Base-by-base conservation (phyloP, 2,888 invertebrate genomes). In the Dyspetes luteomarginatus region DNA sequence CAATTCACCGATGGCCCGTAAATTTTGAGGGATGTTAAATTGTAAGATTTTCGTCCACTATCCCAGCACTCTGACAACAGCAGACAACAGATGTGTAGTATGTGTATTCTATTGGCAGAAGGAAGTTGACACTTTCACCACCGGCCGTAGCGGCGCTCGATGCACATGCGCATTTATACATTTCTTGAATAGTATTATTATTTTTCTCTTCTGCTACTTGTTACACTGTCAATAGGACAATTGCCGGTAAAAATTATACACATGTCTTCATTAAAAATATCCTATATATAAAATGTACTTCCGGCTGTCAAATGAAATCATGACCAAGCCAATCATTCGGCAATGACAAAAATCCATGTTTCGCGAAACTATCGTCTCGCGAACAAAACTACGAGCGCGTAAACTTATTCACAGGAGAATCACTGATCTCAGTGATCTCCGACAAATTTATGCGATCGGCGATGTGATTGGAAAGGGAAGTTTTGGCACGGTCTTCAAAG, bases 401-500 rank as follows among this genome's bases (percentile, higher is more conserved):
- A 83, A 88, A 78, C 87, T 92, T 26, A 86, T 88, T 75, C 92
- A 92, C 82, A 83, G 90, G 22, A 89, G 89, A 82, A 90, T 92
- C 28, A 86, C 87, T 12, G 89, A 91, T 80, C 85, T 89, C 7
- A 86, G 86, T 55, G 89, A 89, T 69, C 85, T 93, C 45, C 87
- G 89, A 65, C 85, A 88, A 22, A 81, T 88, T 56, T 93, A 91
- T 82, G 85, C 88, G 55, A 89, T 92, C 73, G 92, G 91, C 19
- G 87, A 90, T 78, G 86, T 91, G 81, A 88, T 93, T 28, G 93
- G 93, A 0, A 89, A 90, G 81, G 93, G 93, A 12, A 86, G 89
- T 77, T 93, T 92, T 82, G 93, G 92, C 4, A 90, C 89, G 7
- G 93, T 93, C 4, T 85, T 92, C 4, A 87, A 88, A 41, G 91